Evolutionary conservation across 1,140 invertebrate species (phyloP), one percentile per base, ranked within the genome.

Genomic region (Halesus radiatus): DNA sequence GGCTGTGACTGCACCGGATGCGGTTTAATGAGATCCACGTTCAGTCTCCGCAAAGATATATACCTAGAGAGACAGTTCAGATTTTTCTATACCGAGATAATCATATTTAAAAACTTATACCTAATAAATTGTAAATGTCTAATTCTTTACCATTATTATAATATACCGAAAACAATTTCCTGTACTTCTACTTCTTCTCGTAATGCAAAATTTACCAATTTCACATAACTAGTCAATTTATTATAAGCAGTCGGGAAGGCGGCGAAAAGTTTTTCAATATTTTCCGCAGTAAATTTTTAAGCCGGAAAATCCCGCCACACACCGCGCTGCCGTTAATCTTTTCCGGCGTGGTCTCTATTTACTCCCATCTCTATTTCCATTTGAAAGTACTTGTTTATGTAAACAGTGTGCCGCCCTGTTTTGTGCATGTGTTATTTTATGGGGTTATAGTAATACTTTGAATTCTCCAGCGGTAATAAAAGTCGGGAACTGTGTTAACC

Each of bases 221-320:
- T 70, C 66, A 45, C 32, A 45, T 70, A 70, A 70, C 66, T 45
- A 70, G 66, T 70, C 32, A 23, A 70, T 70, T 70, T 70, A 70
- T 50, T n/a, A 70, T 18, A 18, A 45, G 50, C 26, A 50, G 22
- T n/a, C 26, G 13, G 10, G 10, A 26, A 26, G 50, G 72, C 32
- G 68, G 20, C 5, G 54, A 58, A 74, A 74, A 74, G 10, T 74
- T 74, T 74, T 74, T 74, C 72, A 74, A 74, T 74, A 74, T 74
- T 23, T 74, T 26, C 22, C 72, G 54, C 72, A 58, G 53, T 74
- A 74, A 74, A 74, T 74, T 74, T 74, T 74, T 74, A 74, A 74
- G 72, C 54, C 52, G 72, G 72, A 29, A 74, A 56, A 74, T 74
- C 72, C 54, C 23, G 37, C 32, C 72, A n/a, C 72, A n/a, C 72